Percentiles rank a stretch among this genome's conserved stretches.
Conservation (phyloP, 2,797 vertebrate species). For the Micropoecilia bifurca region DNA sequence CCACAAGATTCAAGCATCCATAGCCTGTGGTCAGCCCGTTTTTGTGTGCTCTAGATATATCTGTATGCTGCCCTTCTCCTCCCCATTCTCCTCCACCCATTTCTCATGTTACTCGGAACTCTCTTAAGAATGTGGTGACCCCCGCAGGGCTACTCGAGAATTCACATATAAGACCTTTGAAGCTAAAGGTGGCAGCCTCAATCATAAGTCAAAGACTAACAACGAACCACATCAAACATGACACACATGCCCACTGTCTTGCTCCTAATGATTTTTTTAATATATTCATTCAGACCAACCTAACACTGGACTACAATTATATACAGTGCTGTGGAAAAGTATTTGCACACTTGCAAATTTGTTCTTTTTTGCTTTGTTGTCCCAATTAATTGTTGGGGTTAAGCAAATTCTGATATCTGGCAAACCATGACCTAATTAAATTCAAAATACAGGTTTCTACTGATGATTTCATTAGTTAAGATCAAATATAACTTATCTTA, state of each 20-base stretch:
- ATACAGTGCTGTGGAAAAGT: not conserved
- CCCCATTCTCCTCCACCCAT: slow-evolving; percentile 36
- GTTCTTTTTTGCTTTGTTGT: not conserved
- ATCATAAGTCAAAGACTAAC: slow-evolving; percentile 72
- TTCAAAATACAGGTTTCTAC: not conserved
- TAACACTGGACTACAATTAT: no score
- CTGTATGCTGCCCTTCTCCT: slow-evolving; percentile 47
- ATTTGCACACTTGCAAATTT: not conserved
- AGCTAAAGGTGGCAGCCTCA: slow-evolving; percentile 65
- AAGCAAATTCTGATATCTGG: not conserved
- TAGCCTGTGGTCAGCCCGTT: slow-evolving; percentile 72
- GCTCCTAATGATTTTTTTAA: slow-evolving; percentile 4
- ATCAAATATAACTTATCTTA: not conserved
- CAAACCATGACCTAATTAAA: not conserved
- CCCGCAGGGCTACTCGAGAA: slow-evolving; percentile 45
- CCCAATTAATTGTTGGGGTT: not conserved
- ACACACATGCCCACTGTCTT: slow-evolving; percentile 55
- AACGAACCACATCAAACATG: slow-evolving; percentile 68
- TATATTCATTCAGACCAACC: slow-evolving; percentile 33
- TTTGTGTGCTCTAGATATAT: slow-evolving; percentile 61
- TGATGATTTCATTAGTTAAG: not conserved
- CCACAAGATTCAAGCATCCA: slow-evolving; percentile 77
- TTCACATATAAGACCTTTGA: slow-evolving; percentile 63
- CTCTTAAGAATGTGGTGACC: slow-evolving; percentile 59
- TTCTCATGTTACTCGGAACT: slow-evolving; percentile 59